These are phyloP conservation scores for Haliaeetus leucogaster DNA, from an alignment of 2,113 vertebrate species.

Conservation along the genomic window DNA sequence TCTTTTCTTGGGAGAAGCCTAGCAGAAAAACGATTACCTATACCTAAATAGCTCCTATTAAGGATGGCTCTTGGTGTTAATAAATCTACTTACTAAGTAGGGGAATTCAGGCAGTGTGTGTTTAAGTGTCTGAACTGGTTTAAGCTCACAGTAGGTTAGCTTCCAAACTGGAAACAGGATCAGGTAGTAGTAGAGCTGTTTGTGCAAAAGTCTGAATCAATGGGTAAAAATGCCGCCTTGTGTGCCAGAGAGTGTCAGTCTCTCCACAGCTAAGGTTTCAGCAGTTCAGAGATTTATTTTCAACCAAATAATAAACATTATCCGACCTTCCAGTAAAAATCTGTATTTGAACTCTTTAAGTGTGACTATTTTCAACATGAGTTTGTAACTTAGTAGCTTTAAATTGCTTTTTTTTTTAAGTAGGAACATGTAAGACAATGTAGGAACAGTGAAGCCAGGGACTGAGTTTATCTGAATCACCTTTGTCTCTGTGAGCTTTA, in stretches of 20 bases:
- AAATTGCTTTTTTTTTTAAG: not conserved
- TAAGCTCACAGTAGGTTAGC: not conserved
- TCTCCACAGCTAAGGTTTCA: not conserved
- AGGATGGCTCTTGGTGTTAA: not conserved
- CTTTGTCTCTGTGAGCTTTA: not conserved
- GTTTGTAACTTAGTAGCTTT: not conserved
- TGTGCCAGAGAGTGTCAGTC: not conserved
- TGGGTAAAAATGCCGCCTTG: not conserved
- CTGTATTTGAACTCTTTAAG: not conserved
- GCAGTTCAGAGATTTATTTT: not conserved
- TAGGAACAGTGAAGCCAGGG: not conserved
- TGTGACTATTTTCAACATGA: not conserved
- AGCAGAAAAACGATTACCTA: not conserved
- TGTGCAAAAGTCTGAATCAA: not conserved
- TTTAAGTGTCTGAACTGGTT: not conserved
- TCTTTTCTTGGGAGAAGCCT: not conserved
- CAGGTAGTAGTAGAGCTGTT: not conserved
- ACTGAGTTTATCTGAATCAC: not conserved
- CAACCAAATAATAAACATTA: not conserved
- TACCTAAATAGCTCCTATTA: not conserved
- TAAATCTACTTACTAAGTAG: not conserved
- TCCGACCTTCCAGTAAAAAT: not conserved
- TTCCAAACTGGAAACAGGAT: not conserved
- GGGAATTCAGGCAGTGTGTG: not conserved
- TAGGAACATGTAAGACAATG: not conserved